Evolutionary conservation across 2,113 vertebrate genomes (phyloP), one percentile per base, ranked within the genome.

Genomic region (Lophotis ruficrista): DNA sequence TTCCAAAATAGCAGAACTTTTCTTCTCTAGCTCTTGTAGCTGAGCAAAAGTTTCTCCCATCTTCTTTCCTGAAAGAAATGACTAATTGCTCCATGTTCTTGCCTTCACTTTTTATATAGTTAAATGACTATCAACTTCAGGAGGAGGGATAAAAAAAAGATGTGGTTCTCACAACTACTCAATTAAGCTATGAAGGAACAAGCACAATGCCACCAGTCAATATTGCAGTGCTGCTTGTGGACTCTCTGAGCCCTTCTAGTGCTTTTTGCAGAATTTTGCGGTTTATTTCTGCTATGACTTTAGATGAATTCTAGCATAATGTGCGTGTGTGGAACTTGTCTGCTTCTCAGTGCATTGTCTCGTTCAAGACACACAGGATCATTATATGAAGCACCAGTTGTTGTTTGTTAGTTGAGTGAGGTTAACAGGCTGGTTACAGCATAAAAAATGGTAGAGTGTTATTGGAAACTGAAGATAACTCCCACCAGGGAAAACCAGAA

Each of bases 81-180:
- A 35, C 24, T 12, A 20, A 1, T 4, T 48, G 27, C 37, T 81
- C 31, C 7, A 14, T 28, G 37, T 9, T 24, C 10, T n/a, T 78
- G 58, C 4, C 30, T 45, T 11, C 6, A 3, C 13, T 37, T 72
- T 70, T 41, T 25, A 19, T 12, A 8, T 28, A 21, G 5, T 16
- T 25, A 7, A 20, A 76, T 68, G 30, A 3, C 19, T 12, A 6
- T 53, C 14, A 27, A 0, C 30, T 57, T 38, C 9, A 9, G 24
- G 13, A 19, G 50, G 9, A 7, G 6, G 3, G 3, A 0, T 38
- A 2, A 8, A 1, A 8, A 1, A 3, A 13, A 53, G 7, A 22
- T 31, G 20, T 10, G 3, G 2, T 64, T 9, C 30, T 73, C 27
- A 4, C 1, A 1, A 4, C 24, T 58, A 3, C 15, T 86, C 33